A percentile compares a stretch with the other conserved stretches of the same genome.
phyloP scores from a whole-genome alignment of 2,113 vertebrate genomes.

The Bothrops jararaca region DNA sequence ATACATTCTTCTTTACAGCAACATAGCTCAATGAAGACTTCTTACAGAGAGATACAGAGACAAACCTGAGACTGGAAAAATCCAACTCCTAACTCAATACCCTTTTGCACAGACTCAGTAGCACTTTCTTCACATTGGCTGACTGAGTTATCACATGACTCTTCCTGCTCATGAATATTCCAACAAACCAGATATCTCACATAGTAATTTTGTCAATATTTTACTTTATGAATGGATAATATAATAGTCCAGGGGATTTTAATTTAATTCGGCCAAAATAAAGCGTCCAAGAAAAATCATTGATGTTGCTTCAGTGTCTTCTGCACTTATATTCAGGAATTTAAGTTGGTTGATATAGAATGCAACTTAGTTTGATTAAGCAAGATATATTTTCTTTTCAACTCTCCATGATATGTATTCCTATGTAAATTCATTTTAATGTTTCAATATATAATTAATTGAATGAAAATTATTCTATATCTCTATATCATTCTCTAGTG shows the following conservation, averaged over 20 bases:
- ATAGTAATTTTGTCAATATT: background rate
- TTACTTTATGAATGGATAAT: background rate
- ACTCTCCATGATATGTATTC: background rate
- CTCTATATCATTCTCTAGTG: background rate
- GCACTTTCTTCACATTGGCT: no score
- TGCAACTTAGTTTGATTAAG: background rate
- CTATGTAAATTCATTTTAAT: background rate
- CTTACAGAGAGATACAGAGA: no score
- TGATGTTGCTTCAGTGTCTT: background rate
- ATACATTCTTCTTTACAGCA: no score
- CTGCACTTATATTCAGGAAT: background rate
- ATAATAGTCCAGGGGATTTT: background rate
- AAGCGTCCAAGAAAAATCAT: background rate
- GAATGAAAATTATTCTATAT: background rate
- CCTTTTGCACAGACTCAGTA: no score
- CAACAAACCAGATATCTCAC: background rate
- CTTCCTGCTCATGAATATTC: no score
- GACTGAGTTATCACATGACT: no score
- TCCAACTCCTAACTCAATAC: no score
- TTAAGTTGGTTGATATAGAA: background rate
- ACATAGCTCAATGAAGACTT: no score
- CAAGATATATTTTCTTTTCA: background rate
- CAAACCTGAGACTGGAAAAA: no score
- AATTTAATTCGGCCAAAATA: background rate
- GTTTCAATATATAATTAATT: background rate